Conservation (phyloP, 2,888 invertebrate genomes). For the Hirudinaria manillensis region DNA sequence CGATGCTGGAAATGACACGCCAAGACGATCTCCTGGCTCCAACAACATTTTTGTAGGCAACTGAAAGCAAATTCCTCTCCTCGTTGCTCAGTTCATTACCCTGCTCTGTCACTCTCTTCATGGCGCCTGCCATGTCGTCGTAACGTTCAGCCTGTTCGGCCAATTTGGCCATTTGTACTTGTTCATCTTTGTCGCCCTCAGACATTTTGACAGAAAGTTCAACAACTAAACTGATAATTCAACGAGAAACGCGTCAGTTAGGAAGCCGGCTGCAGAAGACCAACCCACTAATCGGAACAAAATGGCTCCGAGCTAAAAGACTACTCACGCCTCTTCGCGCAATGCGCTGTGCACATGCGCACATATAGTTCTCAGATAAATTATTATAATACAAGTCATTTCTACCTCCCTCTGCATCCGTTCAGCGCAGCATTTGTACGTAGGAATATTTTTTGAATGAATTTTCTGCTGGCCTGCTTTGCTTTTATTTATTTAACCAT, state of each 20-base stretch:
- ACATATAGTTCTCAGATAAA: constrained; percentile 11
- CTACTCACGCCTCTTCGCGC: constrained; percentile 12
- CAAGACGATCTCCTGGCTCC: constrained; percentile 94
- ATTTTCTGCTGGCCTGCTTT: not conserved
- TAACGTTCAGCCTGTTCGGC: constrained; percentile 35
- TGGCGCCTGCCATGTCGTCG: constrained; percentile 97
- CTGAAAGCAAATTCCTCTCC: constrained; percentile 93
- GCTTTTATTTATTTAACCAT: not conserved
- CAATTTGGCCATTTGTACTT: constrained; percentile 34
- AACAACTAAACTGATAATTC: not conserved
- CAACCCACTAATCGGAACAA: constrained; percentile 13
- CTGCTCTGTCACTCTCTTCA: constrained; percentile 95
- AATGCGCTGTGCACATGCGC: constrained; percentile 16
- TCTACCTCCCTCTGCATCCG: not conserved
- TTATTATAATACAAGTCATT: constrained; percentile 2
- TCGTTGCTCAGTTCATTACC: constrained; percentile 92
- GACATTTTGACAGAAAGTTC: constrained; percentile 21
- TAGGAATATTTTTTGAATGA: constrained; percentile 3
- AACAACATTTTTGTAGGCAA: constrained; percentile 98
- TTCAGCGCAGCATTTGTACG: too few relatives aligned
- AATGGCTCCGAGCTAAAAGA: not conserved
- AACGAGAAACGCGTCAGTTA: not conserved
- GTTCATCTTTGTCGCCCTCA: constrained; percentile 31
- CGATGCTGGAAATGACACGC: constrained; percentile 97
- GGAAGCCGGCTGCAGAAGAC: not conserved